phyloP scores from a whole-genome alignment of 1,140 invertebrate species.

The Drosophila willistoni region DNA sequence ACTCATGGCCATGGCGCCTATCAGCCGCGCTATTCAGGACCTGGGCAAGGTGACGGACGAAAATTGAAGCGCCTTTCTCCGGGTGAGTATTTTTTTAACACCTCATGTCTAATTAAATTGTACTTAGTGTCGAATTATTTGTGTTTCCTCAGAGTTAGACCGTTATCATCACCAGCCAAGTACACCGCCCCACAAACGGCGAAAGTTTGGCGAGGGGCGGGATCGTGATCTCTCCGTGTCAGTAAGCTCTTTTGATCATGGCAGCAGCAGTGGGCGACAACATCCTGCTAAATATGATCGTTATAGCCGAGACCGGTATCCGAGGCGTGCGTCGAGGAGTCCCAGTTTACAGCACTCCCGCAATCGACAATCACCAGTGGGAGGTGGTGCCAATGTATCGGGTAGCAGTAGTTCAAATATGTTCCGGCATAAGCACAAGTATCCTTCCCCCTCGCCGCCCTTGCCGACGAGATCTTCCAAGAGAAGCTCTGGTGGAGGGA shows the following conservation, averaged over 20 bases:
- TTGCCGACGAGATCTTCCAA: constrained; percentile 67
- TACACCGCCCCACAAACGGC: constrained; percentile 75
- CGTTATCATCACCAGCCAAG: constrained; percentile 73
- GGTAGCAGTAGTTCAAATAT: constrained; percentile 50
- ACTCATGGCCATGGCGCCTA: constrained; percentile 49
- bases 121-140: background rate
- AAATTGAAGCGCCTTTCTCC: constrained; percentile 66
- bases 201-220: constrained; percentile 70
- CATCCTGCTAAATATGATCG: constrained; percentile 73
- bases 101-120: background rate
- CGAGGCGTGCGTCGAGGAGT: constrained; percentile 68
- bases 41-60: constrained; percentile 45
- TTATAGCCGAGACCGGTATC: constrained; percentile 72
- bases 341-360: constrained; percentile 72
- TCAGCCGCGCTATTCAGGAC: constrained; percentile 54
- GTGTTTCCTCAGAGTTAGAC: constrained; percentile 50
- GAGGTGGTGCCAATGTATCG: constrained; percentile 29
- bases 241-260: constrained; percentile 55
- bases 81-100: constrained; percentile 36
- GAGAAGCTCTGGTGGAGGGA: constrained; percentile 56
- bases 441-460: constrained; percentile 63
- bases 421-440: constrained; percentile 71
- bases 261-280: constrained; percentile 41
- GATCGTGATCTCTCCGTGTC: constrained; percentile 57
- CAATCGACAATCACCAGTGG: constrained; percentile 61